phyloP scores from a whole-genome alignment of 2,888 invertebrate genomes.

The Ditylenchus weischeri region DNA sequence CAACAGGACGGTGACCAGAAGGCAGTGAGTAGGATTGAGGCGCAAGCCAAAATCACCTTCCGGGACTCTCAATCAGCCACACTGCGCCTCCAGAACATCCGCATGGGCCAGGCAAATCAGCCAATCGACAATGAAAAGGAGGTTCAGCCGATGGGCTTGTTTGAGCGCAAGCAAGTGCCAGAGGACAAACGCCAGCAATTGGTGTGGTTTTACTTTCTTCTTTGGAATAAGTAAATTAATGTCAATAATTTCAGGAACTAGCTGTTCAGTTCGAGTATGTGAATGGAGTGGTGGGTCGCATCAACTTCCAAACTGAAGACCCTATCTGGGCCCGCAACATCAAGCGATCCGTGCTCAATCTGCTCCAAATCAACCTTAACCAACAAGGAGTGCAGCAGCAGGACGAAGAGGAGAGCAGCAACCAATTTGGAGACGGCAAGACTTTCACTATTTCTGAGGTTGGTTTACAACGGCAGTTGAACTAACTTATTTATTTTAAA shows the following conservation, averaged over 20 bases:
- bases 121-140: slow-evolving; percentile 18
- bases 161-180: slow-evolving; percentile 40
- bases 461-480: not conserved
- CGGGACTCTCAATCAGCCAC: slow-evolving; percentile 21
- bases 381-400: slow-evolving; percentile 9
- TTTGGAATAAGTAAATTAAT: not conserved
- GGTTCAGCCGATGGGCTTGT: slow-evolving; percentile 28
- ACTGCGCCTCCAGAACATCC: slow-evolving; percentile 25
- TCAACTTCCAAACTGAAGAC: slow-evolving; percentile 31
- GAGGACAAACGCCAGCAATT: slow-evolving; percentile 38
- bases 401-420: slow-evolving; percentile 8
- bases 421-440: slow-evolving; percentile 15
- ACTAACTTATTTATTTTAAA: no score
- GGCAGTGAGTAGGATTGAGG: slow-evolving; percentile 26
- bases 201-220: no score
- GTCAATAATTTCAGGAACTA: no score
- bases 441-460: slow-evolving; percentile 27
- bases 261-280: slow-evolving; percentile 12
- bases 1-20: slow-evolving; percentile 14
- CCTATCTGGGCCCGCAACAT: slow-evolving; percentile 37
- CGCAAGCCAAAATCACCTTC: slow-evolving; percentile 26
- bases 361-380: slow-evolving; percentile 39
- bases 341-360: slow-evolving; percentile 53
- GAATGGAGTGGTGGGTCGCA: slow-evolving; percentile 28
- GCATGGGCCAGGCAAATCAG: slow-evolving; percentile 31